Percentiles rank a stretch among this genome's conserved stretches.
Conservation (phyloP, 2,888 invertebrate species). For the Bugulina stolonifera region DNA sequence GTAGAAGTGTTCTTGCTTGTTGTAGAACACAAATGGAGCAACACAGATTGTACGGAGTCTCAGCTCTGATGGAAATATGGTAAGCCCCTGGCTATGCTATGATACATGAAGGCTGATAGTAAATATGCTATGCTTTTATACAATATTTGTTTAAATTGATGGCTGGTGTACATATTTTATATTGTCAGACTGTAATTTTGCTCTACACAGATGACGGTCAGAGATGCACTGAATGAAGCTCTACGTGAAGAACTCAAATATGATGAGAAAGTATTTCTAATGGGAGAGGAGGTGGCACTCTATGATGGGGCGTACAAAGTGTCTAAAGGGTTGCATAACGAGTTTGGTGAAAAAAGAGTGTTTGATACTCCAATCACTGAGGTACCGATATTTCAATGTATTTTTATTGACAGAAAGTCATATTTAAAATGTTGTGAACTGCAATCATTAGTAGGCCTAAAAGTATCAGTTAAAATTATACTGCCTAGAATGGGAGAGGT, state of each 20-base stretch:
- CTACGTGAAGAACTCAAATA: constrained; percentile 93
- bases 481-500: too few species aligned
- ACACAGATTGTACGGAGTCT: background rate
- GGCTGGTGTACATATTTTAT: too few species aligned
- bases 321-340: constrained; percentile 90
- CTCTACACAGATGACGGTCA: constrained; percentile 77
- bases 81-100: too few species aligned
- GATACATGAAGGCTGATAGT: too few species aligned
- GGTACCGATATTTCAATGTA: constrained; percentile 35
- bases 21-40: background rate
- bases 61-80: background rate
- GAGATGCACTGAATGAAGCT: constrained; percentile 93
- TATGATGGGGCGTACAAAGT: constrained; percentile 90
- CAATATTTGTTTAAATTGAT: too few species aligned
- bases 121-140: too few species aligned
- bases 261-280: constrained; percentile 73
- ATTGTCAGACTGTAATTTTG: too few species aligned
- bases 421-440: too few species aligned
- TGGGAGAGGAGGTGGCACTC: constrained; percentile 97
- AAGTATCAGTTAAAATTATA: too few species aligned
- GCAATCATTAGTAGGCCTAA: too few species aligned
- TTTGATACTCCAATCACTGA: constrained; percentile 98
- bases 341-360: constrained; percentile 91
- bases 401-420: too few species aligned
- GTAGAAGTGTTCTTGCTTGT: too few species aligned